These are phyloP conservation scores for Sminthurides aquaticus DNA, from an alignment of 2,888 invertebrate genomes.

Conservation along the genomic window DNA sequence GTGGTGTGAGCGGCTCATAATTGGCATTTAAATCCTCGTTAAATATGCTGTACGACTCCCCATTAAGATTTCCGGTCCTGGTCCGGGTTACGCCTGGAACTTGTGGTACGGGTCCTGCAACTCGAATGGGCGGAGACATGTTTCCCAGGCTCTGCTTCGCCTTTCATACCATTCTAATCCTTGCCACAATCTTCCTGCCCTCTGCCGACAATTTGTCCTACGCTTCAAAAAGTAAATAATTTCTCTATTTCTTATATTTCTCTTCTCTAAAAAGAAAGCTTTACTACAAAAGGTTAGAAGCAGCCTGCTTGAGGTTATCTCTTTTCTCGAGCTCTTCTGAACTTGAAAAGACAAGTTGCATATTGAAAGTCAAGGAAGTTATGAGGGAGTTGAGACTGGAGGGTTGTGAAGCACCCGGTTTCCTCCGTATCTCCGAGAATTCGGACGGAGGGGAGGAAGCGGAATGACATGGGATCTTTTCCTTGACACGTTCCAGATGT, in stretches of 20 bases:
- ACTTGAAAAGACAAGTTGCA: too few species aligned
- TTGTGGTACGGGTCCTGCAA: not conserved
- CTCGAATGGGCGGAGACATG: too few species aligned
- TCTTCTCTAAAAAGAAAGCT: not conserved
- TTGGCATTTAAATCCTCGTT: conserved; percentile 23
- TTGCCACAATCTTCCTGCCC: conserved; percentile 1
- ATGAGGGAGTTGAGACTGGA: too few species aligned
- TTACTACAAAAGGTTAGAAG: not conserved
- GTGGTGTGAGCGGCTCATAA: not conserved
- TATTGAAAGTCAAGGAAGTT: too few species aligned
- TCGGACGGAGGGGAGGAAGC: too few species aligned
- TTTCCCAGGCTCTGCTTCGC: too few species aligned
- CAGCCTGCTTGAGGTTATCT: too few species aligned
- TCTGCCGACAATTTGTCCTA: conserved; percentile 21
- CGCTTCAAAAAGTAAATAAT: conserved; percentile 14
- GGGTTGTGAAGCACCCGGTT: too few species aligned
- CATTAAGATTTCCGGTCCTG: conserved; percentile 5
- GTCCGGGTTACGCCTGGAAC: not conserved
- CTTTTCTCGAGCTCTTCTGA: too few species aligned
- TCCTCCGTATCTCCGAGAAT: too few species aligned
- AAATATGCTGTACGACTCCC: conserved; percentile 19
- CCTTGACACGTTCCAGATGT: not conserved
- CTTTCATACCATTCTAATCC: not conserved
- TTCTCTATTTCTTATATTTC: not conserved
- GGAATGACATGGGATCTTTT: not conserved